Evolutionary conservation across 1,140 invertebrate species (phyloP).

Genomic region (Watersipora subatra): DNA sequence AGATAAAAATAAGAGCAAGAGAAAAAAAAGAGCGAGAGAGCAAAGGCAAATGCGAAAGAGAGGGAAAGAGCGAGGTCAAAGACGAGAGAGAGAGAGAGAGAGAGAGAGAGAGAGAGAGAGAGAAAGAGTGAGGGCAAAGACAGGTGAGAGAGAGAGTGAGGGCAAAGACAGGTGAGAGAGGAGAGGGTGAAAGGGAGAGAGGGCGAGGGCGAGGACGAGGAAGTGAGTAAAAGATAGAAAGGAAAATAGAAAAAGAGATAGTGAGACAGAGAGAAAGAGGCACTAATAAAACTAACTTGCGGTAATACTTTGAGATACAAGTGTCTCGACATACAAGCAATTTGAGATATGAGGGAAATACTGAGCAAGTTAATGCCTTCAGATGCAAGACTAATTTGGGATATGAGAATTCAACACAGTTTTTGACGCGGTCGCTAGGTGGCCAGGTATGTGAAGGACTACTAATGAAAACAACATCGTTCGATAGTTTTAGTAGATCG

Average conservation of each 20-base stretch:
- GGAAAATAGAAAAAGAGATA: constrained; percentile 2
- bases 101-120: constrained; percentile 5
- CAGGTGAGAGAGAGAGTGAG: neutral
- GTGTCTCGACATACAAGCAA: too few species aligned
- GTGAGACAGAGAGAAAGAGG: neutral
- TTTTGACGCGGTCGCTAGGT: too few species aligned
- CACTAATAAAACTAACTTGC: neutral
- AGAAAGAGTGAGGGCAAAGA: constrained; percentile 3
- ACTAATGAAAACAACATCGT: too few species aligned
- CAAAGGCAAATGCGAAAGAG: neutral
- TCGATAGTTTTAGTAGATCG: too few species aligned
- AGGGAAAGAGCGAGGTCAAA: neutral
- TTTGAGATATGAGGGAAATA: too few species aligned
- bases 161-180: neutral
- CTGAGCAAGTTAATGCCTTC: too few species aligned
- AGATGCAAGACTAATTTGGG: too few species aligned
- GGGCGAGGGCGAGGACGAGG: neutral
- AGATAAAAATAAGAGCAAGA: neutral
- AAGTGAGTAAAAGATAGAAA: neutral
- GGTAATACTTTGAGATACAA: constrained; percentile 1
- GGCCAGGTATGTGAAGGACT: too few species aligned
- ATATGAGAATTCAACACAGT: too few species aligned
- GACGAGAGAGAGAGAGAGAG: constrained; percentile 2
- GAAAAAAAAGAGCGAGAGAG: neutral
- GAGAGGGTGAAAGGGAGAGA: neutral